These are phyloP conservation scores for Leucophenga varia DNA, from an alignment of 1,140 invertebrate genomes.

Conservation along the genomic window DNA sequence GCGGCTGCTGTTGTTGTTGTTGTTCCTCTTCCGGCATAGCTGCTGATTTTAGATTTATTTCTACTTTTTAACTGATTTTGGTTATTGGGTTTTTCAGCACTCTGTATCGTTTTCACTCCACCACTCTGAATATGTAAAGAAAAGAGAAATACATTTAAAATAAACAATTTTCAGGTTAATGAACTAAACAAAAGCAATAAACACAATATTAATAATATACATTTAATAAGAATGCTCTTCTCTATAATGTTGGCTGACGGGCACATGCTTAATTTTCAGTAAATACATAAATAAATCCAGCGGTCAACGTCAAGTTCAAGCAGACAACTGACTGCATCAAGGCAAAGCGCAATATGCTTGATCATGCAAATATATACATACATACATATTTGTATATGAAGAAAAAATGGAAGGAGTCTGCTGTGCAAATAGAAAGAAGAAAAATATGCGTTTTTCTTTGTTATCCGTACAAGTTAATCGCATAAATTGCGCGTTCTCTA, in stretches of 20 bases:
- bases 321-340: neutral
- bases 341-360: too few species aligned
- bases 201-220: slow-evolving; percentile 8
- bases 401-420: too few species aligned
- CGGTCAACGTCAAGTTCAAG: slow-evolving; percentile 48
- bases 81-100: slow-evolving; percentile 17
- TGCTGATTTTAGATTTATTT: slow-evolving; percentile 6
- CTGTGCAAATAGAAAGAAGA: too few species aligned
- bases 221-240: slow-evolving; percentile 4
- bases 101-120: neutral
- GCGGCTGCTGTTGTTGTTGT: slow-evolving; percentile 16
- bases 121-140: neutral
- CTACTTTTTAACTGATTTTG: slow-evolving; percentile 31
- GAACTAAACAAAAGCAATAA: slow-evolving; percentile 46
- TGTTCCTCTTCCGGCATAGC: slow-evolving; percentile 43
- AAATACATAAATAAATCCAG: slow-evolving; percentile 32
- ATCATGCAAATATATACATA: too few species aligned
- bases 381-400: too few species aligned
- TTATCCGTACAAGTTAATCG: too few species aligned
- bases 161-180: slow-evolving; percentile 36
- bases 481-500: too few species aligned
- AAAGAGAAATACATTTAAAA: too few species aligned
- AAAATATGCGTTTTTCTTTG: too few species aligned
- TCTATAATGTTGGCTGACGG: slow-evolving; percentile 23
- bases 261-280: slow-evolving; percentile 5